These are phyloP conservation scores for Lathronympha strigana DNA, from an alignment of 2,888 invertebrate genomes.

Conservation along the genomic window DNA sequence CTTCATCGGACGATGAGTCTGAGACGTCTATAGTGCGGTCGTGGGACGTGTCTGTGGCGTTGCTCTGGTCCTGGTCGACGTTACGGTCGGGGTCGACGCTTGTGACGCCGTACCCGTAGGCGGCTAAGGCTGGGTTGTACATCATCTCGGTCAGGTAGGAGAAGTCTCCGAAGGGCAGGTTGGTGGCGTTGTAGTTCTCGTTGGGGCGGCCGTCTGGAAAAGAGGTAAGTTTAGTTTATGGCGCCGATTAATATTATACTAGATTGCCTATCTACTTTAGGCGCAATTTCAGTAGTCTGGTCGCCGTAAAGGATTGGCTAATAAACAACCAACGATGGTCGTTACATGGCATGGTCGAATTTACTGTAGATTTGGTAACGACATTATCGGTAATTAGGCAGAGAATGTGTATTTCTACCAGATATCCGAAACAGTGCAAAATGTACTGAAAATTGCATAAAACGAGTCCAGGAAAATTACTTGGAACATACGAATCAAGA, in stretches of 20 bases:
- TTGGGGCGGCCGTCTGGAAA: constrained; percentile 75
- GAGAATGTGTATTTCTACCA: too few species aligned
- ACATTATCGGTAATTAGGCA: too few species aligned
- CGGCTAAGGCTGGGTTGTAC: constrained; percentile 68
- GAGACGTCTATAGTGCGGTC: constrained; percentile 77
- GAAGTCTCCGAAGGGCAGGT: constrained; percentile 82
- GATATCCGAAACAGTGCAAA: too few species aligned
- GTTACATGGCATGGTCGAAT: too few species aligned
- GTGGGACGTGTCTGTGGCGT: constrained; percentile 59
- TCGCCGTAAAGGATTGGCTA: not conserved
- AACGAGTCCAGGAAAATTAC: too few species aligned
- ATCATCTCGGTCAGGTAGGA: constrained; percentile 82
- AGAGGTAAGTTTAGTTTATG: not conserved
- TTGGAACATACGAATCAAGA: too few species aligned
- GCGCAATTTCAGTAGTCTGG: not conserved
- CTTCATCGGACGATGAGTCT: constrained; percentile 72
- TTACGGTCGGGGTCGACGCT: constrained; percentile 69
- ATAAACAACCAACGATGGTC: too few species aligned
- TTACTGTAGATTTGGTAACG: too few species aligned
- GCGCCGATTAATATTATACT: not conserved
- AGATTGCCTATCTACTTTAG: constrained; percentile 27
- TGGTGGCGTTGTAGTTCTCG: constrained; percentile 82
- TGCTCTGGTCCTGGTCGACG: constrained; percentile 62
- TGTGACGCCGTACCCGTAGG: constrained; percentile 68
- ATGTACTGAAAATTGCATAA: too few species aligned